These are phyloP conservation scores for Gymnobelideus leadbeateri DNA, from an alignment of 2,113 vertebrate species.

Conservation along the genomic window DNA sequence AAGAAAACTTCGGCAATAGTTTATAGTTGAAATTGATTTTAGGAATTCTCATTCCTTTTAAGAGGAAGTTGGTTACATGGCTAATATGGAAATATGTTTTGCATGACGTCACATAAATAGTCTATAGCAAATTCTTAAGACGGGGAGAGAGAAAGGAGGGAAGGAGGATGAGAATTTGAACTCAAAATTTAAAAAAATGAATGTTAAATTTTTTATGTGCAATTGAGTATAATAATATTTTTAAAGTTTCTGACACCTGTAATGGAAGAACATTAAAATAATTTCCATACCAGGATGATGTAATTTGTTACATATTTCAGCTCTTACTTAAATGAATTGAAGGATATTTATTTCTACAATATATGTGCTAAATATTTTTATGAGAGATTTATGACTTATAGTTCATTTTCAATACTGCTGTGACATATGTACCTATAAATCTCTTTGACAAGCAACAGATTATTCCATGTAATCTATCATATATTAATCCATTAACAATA, in stretches of 20 bases:
- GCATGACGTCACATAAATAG: no score
- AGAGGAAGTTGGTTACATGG: neutral
- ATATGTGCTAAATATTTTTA: neutral
- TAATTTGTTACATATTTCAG: neutral
- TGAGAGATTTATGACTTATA: neutral
- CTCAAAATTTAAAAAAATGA: no score
- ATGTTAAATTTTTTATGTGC: no score
- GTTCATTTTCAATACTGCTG: neutral
- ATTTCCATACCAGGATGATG: neutral
- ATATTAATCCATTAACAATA: neutral
- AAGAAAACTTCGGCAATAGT: neutral
- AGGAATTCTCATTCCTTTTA: neutral
- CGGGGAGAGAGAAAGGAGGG: no score
- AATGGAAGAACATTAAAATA: neutral
- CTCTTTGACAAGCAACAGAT: neutral
- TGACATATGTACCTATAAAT: neutral
- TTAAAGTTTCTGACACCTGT: neutral
- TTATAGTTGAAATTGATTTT: neutral
- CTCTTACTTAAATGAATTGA: neutral
- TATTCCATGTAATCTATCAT: neutral
- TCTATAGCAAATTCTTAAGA: no score
- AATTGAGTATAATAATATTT: neutral
- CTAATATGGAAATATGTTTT: neutral
- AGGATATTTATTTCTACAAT: neutral
- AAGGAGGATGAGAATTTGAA: no score